Percentiles rank a stretch among this genome's conserved stretches.
These are phyloP conservation scores for Tetraneura akinire DNA, from an alignment of 1,140 invertebrate genomes.

Conservation along the genomic window DNA sequence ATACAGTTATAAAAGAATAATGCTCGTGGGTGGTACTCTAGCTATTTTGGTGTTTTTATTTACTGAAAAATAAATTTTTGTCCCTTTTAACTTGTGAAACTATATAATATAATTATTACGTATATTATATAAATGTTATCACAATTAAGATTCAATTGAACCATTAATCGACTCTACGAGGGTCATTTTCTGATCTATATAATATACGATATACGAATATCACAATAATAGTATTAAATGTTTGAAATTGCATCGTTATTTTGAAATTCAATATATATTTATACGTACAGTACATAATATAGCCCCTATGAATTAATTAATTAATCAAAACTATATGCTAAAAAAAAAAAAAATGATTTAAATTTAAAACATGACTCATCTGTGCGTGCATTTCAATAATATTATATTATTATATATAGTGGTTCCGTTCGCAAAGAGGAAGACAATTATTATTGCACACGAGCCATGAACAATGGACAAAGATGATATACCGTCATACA, in stretches of 20 bases:
- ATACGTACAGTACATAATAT: slow-evolving; percentile 25
- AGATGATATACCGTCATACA: not conserved
- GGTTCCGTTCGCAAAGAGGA: slow-evolving; percentile 6
- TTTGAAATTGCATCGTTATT: not conserved
- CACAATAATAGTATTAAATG: not conserved
- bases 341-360: not conserved
- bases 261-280: not conserved
- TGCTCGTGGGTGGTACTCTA: too few relatives aligned
- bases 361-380: slow-evolving; percentile 30
- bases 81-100: not conserved
- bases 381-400: not conserved
- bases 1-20: not conserved
- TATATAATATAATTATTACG: too few relatives aligned
- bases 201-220: not conserved
- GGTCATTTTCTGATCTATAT: slow-evolving; percentile 31
- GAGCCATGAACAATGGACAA: slow-evolving; percentile 16
- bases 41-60: too few relatives aligned
- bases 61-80: not conserved
- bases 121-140: not conserved
- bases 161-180: not conserved
- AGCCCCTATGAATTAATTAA: slow-evolving; percentile 44
- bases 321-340: slow-evolving; percentile 1
- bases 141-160: slow-evolving; percentile 26
- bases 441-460: not conserved
- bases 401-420: not conserved